Base-by-base conservation (phyloP, 2,797 vertebrate genomes). In the Coilia nasus region DNA sequence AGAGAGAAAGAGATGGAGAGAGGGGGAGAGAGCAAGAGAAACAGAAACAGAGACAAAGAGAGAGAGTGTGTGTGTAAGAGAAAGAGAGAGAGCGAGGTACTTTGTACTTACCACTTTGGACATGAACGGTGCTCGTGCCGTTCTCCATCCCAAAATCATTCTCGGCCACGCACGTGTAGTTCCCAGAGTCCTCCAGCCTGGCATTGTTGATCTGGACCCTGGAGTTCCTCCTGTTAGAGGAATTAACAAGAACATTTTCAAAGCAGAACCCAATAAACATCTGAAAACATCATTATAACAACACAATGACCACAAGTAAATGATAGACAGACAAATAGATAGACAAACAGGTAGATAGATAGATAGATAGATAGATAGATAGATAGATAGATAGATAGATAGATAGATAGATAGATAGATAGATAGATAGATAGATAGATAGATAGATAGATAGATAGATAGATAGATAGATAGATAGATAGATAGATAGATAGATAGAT, bases 121-220 rank as follows among this genome's bases (percentile, higher is more conserved):
- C 97, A 84, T 97, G 96, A 85, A 99, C 96, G 87, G 94, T 97
- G 94, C 97, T 96, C 87, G 97, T 97, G 93, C 94, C 95, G 83
- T 96, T 96, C 93, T 97, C 97, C 92, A 94, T 97, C 89, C 98
- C 98, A 93, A 96, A 94, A 88, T 89, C 57, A 92, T 99, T 99
- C 95, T 98, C 97, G 28, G 97, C 98, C 94, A 99, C 97, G 85
- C 98, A 99, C 88, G 96, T 97, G 90, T 99, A 99, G 95, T 99
- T 98, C 92, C 98, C 98, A 93, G 97, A 97, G 88, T 99, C 97
- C 93, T 97, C 96, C 89, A 96, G 93, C 94, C 96, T 97, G 92
- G 97, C 97, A 93, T 93, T 97, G 95, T 91, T 97, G 96, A 99
- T 98, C 94, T 97, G 97, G 90, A 99, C 95, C 94, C 94, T 97